These are phyloP conservation scores for Heteromormyrus szaboi DNA, from an alignment of 2,797 vertebrate species.

Conservation along the genomic window DNA sequence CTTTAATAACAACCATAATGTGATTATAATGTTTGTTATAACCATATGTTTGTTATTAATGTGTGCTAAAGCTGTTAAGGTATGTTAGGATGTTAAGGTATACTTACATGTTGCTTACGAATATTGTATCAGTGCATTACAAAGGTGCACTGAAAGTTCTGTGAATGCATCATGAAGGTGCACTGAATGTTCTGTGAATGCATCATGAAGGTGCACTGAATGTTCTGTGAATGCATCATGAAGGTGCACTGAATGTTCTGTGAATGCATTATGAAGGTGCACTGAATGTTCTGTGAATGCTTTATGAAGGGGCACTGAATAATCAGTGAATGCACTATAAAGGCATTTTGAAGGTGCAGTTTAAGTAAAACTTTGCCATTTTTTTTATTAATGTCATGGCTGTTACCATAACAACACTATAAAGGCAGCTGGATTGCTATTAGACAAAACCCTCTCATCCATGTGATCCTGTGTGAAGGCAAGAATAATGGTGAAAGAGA, in stretches of 20 bases:
- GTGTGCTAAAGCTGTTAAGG: background rate
- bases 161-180: too few species aligned
- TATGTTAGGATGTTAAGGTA: background rate
- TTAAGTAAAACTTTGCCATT: background rate
- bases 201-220: too few species aligned
- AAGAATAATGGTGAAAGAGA: constrained; percentile 8
- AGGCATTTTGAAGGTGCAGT: background rate
- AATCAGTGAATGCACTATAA: background rate
- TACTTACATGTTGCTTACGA: background rate
- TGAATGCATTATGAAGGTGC: too few species aligned
- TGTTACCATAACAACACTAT: background rate
- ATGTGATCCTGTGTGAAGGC: background rate
- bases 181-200: too few species aligned
- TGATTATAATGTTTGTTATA: background rate
- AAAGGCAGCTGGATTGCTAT: background rate
- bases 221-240: too few species aligned
- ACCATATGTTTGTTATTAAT: background rate
- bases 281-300: too few species aligned
- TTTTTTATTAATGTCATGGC: background rate
- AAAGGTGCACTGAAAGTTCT: background rate
- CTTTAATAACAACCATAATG: background rate
- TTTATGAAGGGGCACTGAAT: background rate
- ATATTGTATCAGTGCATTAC: background rate
- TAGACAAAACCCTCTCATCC: background rate
- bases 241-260: too few species aligned